A percentile compares a stretch with the other conserved stretches of the same genome.
Evolutionary conservation across 2,888 invertebrate genomes (phyloP).

Genomic region (Ormyrus nitidulus): DNA sequence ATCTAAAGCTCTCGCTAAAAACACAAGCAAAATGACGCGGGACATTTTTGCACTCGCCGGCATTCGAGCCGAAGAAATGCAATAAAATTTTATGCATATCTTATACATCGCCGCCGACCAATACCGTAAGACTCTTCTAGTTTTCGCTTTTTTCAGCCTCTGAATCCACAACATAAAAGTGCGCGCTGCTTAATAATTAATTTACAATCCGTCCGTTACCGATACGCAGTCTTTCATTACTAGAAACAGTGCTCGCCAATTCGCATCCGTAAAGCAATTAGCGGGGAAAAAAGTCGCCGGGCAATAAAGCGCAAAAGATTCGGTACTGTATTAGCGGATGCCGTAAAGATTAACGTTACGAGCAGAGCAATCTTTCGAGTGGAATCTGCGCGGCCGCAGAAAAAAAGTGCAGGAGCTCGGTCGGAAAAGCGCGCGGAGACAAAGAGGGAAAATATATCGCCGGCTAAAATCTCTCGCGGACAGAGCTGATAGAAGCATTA

Average conservation of each 20-base stretch:
- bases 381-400: neutral
- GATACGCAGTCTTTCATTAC: too few species aligned
- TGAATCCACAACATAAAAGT: too few species aligned
- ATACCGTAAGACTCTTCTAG: neutral
- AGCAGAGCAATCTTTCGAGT: neutral
- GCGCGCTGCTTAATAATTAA: too few species aligned
- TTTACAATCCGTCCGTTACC: too few species aligned
- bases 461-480: too few species aligned
- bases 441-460: too few species aligned
- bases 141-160: too few species aligned
- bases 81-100: neutral
- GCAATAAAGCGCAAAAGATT: constrained; percentile 3
- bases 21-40: constrained; percentile 1
- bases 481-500: too few species aligned
- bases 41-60: neutral
- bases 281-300: neutral
- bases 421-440: constrained; percentile 3
- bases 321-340: constrained; percentile 28
- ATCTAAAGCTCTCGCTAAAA: constrained; percentile 5
- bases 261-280: too few species aligned
- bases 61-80: too few species aligned
- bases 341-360: constrained; percentile 35
- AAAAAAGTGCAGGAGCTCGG: constrained; percentile 4
- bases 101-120: neutral
- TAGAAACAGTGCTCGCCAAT: too few species aligned